Evolutionary conservation across 2,888 invertebrate genomes (phyloP).

Genomic region (Keiferia lycopersicella): DNA sequence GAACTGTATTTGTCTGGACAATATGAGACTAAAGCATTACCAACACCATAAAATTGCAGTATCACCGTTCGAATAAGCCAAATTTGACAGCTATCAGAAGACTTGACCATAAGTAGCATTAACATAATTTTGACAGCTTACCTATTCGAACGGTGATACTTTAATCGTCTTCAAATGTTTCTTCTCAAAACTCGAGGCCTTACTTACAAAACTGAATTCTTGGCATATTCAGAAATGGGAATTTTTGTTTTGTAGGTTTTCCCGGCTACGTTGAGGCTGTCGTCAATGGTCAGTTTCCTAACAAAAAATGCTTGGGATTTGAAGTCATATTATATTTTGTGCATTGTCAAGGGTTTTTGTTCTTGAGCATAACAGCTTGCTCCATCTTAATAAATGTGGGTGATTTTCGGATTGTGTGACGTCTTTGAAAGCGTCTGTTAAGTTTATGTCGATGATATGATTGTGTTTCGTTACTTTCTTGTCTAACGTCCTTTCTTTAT

Average conservation of each 20-base stretch:
- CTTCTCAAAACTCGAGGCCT: background rate
- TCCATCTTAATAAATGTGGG: background rate
- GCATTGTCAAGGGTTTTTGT: background rate
- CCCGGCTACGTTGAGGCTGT: slow-evolving; percentile 6
- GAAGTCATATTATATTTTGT: background rate
- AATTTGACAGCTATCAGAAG: no score
- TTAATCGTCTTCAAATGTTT: no score
- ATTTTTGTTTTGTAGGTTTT: slow-evolving; percentile 23
- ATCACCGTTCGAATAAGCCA: no score
- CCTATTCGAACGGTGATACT: no score
- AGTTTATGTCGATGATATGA: background rate
- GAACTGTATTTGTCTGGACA: no score
- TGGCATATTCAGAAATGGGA: slow-evolving; percentile 2
- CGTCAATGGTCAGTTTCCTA: background rate
- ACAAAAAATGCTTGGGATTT: background rate
- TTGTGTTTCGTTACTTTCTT: background rate
- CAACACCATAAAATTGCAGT: no score
- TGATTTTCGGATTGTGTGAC: background rate
- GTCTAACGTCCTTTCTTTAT: background rate
- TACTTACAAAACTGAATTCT: background rate
- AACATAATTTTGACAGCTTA: no score
- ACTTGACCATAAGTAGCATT: no score
- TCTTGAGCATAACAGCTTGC: background rate
- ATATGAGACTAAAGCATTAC: no score
- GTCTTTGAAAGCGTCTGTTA: background rate